phyloP scores from a whole-genome alignment of 2,888 invertebrate genomes.

The Torymus aiolomorphi region DNA sequence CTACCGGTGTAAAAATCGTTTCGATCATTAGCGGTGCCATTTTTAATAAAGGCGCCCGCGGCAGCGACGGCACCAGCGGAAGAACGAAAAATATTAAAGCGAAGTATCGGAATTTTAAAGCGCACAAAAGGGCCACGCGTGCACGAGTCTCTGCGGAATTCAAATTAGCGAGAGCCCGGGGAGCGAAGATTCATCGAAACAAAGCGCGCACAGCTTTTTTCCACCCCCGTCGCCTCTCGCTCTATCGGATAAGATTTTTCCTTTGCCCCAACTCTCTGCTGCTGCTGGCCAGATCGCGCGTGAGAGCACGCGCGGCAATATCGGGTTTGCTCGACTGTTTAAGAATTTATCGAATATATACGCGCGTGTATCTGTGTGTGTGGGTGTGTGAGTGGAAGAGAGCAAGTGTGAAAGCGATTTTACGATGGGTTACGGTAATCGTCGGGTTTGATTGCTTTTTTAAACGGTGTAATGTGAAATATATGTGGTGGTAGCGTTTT shows the following conservation, averaged over 20 bases:
- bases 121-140: slow-evolving; percentile 4
- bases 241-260: slow-evolving; percentile 15
- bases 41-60: slow-evolving; percentile 41
- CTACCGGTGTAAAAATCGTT: slow-evolving; percentile 11
- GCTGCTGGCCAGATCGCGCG: too few species aligned
- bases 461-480: too few species aligned
- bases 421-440: too few species aligned
- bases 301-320: background rate
- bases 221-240: background rate
- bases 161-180: slow-evolving; percentile 33
- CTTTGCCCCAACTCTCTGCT: background rate
- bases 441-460: too few species aligned
- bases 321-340: background rate
- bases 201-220: slow-evolving; percentile 31
- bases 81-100: slow-evolving; percentile 3
- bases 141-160: slow-evolving; percentile 30
- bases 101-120: slow-evolving; percentile 43
- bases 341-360: slow-evolving; percentile 2
- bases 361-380: too few species aligned
- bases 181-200: slow-evolving; percentile 42
- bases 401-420: too few species aligned
- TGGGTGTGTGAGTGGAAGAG: too few species aligned
- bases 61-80: background rate
- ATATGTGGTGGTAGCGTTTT: too few species aligned
- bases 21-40: slow-evolving; percentile 36